Evolutionary conservation across 2,888 invertebrate species (phyloP).

Genomic region (Protonemura montana): DNA sequence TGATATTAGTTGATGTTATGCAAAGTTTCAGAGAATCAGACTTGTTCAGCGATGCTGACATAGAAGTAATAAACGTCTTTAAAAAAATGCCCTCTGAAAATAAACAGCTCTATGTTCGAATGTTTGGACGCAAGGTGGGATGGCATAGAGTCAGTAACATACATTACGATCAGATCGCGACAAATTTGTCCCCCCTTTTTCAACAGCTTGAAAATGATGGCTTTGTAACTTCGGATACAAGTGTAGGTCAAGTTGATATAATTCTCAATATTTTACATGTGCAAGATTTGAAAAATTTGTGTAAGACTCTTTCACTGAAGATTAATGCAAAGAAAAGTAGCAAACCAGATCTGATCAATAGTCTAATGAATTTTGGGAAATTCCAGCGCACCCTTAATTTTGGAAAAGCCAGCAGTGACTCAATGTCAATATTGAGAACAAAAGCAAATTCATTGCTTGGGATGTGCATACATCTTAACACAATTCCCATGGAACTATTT

Average conservation of each 20-base stretch:
- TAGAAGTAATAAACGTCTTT: slow-evolving; percentile 34
- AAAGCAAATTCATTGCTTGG: not conserved
- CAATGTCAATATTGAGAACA: slow-evolving; percentile 2
- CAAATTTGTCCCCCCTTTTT: slow-evolving; percentile 9
- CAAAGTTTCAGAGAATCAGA: slow-evolving; percentile 21
- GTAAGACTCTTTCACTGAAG: slow-evolving; percentile 57
- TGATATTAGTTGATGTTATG: slow-evolving; percentile 25
- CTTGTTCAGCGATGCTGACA: slow-evolving; percentile 22
- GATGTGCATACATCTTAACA: not conserved
- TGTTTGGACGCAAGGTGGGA: slow-evolving; percentile 46
- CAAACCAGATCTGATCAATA: slow-evolving; percentile 40
- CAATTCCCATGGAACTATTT: not conserved
- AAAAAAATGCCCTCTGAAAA: slow-evolving; percentile 19
- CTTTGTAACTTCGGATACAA: slow-evolving; percentile 43
- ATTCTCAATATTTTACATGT: slow-evolving; percentile 55
- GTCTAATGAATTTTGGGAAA: slow-evolving; percentile 35
- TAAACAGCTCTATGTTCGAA: slow-evolving; percentile 47
- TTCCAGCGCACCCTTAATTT: slow-evolving; percentile 38
- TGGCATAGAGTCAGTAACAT: slow-evolving; percentile 47
- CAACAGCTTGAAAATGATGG: slow-evolving; percentile 24
- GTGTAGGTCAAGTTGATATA: slow-evolving; percentile 44
- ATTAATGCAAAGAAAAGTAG: slow-evolving; percentile 32
- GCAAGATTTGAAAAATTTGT: slow-evolving; percentile 58
- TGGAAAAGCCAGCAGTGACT: slow-evolving; percentile 30
- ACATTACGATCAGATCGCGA: slow-evolving; percentile 39